Evolutionary conservation across 2,797 vertebrate species (phyloP), one percentile per base, ranked within the genome.

Genomic region (Halcyon smyrnensis): DNA sequence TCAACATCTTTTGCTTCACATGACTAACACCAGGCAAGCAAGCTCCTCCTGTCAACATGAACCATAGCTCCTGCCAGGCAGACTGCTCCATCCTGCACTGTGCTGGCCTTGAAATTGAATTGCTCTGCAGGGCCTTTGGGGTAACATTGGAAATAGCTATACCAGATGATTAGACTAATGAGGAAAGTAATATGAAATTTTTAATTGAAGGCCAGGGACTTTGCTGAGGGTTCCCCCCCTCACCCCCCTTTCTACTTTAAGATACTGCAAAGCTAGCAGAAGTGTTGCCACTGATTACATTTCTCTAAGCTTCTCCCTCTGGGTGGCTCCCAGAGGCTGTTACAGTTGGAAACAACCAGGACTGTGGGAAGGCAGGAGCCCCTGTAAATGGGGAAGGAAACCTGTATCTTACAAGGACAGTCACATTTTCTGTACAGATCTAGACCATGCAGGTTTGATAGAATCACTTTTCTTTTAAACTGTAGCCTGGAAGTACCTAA

Each of bases 181-280:
- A 94, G 74, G 53, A 91, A 93, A 94, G 83, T 76, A 89, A 84
- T 82, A 87, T 48, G 64, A 95, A 77, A 74, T 77, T 94, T 95
- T 92, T 92, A 96, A 97, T 90, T 94, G 92, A 93, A 77, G 82
- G 46, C 45, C 48, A 64, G 90, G 88, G 91, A 94, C 70, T 90
- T 89, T 64, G 46, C 59, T 90, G 70, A 88, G 63, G 25, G 32
- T 70, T 57, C 10, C 3, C 5, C 32, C 32, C 64, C 50, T 8
- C 4, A 4, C 13, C 24, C 62, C 3, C 19, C 20, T 25, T 48
- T 59, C 65, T 46, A 28, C 46, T 88, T 67, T 48, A 86, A 84
- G 76, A 53, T 70, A 51, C 54, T 90, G 90, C 84, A 78, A 69
- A 92, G 59, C 64, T 36, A 78, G 90, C 46, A 39, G 11, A 95